Evolutionary conservation across 2,113 vertebrate species (phyloP).

Genomic region (Mormoops blainvillei): DNA sequence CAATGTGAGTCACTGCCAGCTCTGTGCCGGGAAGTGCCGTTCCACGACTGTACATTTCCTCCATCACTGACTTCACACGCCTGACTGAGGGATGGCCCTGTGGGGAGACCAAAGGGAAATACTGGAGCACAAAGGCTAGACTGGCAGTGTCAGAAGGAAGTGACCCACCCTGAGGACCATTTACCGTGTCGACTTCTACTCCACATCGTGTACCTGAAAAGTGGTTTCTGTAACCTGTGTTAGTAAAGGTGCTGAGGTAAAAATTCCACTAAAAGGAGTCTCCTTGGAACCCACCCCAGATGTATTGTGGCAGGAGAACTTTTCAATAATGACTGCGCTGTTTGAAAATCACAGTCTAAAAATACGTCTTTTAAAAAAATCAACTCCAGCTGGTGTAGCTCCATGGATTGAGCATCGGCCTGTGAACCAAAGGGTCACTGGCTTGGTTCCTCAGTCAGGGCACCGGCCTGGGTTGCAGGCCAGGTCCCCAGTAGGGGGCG

Average conservation of each 20-base stretch:
- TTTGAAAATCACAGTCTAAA: conserved; percentile 1
- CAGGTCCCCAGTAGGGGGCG: too few species aligned
- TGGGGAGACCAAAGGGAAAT: background rate
- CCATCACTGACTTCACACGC: background rate
- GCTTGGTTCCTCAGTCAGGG: too few species aligned
- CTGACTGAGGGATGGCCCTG: background rate
- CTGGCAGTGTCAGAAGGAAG: background rate
- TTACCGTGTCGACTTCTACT: background rate
- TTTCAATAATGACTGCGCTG: background rate
- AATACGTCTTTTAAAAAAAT: background rate
- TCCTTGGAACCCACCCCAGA: background rate
- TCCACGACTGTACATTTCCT: background rate
- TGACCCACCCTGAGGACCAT: background rate
- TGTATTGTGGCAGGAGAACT: background rate
- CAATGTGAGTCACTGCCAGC: background rate
- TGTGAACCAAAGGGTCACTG: too few species aligned
- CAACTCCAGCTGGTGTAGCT: too few species aligned
- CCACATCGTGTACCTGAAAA: background rate
- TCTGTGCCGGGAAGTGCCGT: background rate
- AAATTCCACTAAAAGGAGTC: background rate
- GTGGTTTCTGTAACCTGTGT: background rate
- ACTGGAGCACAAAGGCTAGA: background rate
- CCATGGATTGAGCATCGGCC: too few species aligned
- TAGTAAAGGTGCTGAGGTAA: background rate
- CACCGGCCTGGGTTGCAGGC: too few species aligned